These are phyloP conservation scores for Drosophila fulvimacula DNA, from an alignment of 2,888 invertebrate genomes.

Conservation along the genomic window DNA sequence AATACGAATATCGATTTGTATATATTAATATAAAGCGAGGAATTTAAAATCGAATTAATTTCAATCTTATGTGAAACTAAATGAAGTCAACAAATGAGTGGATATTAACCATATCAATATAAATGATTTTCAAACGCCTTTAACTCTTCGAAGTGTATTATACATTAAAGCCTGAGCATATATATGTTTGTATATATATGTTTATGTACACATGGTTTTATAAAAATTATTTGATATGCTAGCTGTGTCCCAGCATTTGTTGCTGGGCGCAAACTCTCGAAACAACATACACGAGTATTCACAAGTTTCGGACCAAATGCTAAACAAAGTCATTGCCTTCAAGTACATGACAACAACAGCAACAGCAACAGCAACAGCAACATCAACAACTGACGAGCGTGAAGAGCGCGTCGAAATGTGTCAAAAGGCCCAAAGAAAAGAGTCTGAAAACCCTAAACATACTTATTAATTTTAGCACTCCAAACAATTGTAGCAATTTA, in stretches of 20 bases:
- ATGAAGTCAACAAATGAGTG: no score
- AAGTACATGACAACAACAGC: constrained; percentile 30
- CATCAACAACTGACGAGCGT: constrained; percentile 20
- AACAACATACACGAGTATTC: constrained; percentile 9
- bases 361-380: constrained; percentile 1
- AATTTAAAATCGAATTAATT: neutral
- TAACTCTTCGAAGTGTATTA: constrained; percentile 27
- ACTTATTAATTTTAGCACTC: constrained; percentile 73
- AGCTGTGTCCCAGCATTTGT: constrained; percentile 14
- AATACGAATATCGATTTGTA: no score
- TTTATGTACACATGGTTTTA: constrained; percentile 2
- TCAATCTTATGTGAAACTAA: neutral
- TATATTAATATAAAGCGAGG: neutral
- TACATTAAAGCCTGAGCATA: constrained; percentile 22
- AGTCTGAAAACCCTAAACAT: constrained; percentile 54
- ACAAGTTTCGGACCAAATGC: constrained; percentile 28
- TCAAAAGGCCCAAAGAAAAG: constrained; percentile 53
- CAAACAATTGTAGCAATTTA: constrained; percentile 76
- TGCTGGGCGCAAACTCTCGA: constrained; percentile 21
- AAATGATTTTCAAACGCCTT: neutral
- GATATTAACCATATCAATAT: neutral
- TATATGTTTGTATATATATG: neutral
- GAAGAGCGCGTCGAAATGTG: constrained; percentile 62
- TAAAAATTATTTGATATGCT: constrained; percentile 10
- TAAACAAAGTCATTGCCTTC: constrained; percentile 58